Evolutionary conservation across 2,888 invertebrate genomes (phyloP).

Genomic region (Brachyptera risi): DNA sequence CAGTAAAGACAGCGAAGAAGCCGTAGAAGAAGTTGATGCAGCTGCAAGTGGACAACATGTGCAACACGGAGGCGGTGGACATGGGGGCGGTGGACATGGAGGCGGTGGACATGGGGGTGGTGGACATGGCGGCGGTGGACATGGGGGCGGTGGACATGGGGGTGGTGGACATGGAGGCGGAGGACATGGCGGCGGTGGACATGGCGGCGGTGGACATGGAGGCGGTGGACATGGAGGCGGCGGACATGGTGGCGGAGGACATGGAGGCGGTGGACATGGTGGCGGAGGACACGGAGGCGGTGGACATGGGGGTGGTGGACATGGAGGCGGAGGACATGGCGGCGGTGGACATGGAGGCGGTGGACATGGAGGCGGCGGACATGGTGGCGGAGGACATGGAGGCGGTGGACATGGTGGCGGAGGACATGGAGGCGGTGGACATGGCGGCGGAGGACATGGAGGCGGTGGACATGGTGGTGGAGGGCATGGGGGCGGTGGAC

Average conservation of each 20-base stretch:
- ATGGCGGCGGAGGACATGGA: conserved; percentile 18
- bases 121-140: conserved; percentile 18
- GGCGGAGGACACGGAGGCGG: conserved; percentile 17
- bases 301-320: conserved; percentile 19
- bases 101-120: conserved; percentile 1
- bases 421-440: conserved; percentile 26
- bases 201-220: neutral
- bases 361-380: conserved; percentile 24
- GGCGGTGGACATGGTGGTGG: conserved; percentile 20
- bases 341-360: conserved; percentile 24
- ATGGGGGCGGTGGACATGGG: conserved; percentile 22
- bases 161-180: conserved; percentile 17
- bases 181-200: conserved; percentile 15
- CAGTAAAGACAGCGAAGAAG: too few species aligned
- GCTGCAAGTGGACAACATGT: neutral
- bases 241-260: conserved; percentile 18
- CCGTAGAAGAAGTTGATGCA: too few species aligned
- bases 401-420: conserved; percentile 21
- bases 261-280: conserved; percentile 21
- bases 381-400: conserved; percentile 26
- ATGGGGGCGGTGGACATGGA: conserved; percentile 13
- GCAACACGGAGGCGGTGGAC: conserved; percentile 11
- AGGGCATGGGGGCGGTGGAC: neutral
- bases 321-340: conserved; percentile 16
- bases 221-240: conserved; percentile 6